These are phyloP conservation scores for Oriolus oriolus DNA, from an alignment of 2,113 vertebrate species.

Conservation along the genomic window DNA sequence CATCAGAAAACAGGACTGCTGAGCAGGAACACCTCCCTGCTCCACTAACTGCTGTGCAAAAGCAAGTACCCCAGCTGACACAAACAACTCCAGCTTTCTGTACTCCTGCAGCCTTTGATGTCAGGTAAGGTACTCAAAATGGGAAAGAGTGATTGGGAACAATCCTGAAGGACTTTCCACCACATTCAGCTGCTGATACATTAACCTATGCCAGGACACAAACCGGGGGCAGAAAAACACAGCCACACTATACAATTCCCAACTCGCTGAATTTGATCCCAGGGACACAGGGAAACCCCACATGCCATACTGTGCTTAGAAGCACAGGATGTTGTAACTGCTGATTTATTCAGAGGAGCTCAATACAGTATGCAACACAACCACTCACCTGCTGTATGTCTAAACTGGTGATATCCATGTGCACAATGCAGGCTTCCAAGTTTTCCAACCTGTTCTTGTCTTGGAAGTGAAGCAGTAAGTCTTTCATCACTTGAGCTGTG, in stretches of 20 bases:
- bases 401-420: slow-evolving; percentile 95
- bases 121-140: not conserved
- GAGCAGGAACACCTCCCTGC: not conserved
- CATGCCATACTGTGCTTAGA: not conserved
- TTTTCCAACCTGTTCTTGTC: slow-evolving; percentile 90
- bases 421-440: slow-evolving; percentile 93
- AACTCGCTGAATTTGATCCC: not conserved
- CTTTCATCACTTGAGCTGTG: slow-evolving; percentile 91
- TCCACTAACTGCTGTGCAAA: not conserved
- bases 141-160: not conserved
- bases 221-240: not conserved
- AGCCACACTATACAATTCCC: not conserved
- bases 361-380: not conserved
- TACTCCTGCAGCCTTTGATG: not conserved
- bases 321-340: not conserved
- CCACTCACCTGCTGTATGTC: slow-evolving; percentile 91
- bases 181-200: not conserved
- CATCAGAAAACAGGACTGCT: not conserved
- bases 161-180: not conserved
- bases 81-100: not conserved
- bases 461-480: slow-evolving; percentile 92
- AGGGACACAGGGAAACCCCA: not conserved
- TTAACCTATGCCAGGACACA: not conserved
- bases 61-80: not conserved
- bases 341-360: not conserved